A percentile compares a stretch with the other conserved stretches of the same genome.
Conservation (phyloP, 2,113 vertebrate species). For the Stigmatopora nigra region DNA sequence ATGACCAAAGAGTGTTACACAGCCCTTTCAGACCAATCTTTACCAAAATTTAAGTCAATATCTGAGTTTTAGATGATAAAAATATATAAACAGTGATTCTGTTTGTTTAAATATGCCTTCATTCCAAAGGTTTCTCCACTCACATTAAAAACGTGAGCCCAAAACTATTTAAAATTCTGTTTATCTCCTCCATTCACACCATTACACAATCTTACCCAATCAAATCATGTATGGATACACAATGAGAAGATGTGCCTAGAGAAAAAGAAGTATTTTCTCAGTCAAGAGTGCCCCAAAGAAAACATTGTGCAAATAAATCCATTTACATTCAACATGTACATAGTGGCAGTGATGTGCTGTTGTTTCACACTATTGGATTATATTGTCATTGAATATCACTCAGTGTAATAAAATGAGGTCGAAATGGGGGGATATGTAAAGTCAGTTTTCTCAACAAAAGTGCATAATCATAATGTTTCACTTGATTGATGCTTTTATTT, state of each 20-base stretch:
- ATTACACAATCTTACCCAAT: not conserved
- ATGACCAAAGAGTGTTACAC: too few species aligned
- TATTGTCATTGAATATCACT: not conserved
- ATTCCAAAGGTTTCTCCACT: too few species aligned
- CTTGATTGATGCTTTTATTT: constrained; percentile 23
- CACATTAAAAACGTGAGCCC: too few species aligned
- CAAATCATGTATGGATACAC: not conserved
- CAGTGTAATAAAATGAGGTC: constrained; percentile 14
- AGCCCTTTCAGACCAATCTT: too few species aligned
- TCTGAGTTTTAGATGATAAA: too few species aligned
- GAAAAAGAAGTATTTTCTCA: constrained; percentile 2
- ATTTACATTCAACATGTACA: constrained; percentile 1
- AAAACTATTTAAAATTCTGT: not conserved
- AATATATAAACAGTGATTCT: too few species aligned
- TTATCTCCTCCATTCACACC: not conserved
- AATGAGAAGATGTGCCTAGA: not conserved
- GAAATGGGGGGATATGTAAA: constrained; percentile 3
- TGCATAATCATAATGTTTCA: not conserved
- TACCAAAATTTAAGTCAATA: too few species aligned
- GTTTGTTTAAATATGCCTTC: too few species aligned
- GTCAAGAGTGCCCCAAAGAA: not conserved
- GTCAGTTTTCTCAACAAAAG: constrained; percentile 3
- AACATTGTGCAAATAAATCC: not conserved
- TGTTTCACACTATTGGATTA: not conserved
- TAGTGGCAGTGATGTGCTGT: not conserved